Conservation (phyloP, 2,888 invertebrate genomes). For the Alviniconcha strummeri region DNA sequence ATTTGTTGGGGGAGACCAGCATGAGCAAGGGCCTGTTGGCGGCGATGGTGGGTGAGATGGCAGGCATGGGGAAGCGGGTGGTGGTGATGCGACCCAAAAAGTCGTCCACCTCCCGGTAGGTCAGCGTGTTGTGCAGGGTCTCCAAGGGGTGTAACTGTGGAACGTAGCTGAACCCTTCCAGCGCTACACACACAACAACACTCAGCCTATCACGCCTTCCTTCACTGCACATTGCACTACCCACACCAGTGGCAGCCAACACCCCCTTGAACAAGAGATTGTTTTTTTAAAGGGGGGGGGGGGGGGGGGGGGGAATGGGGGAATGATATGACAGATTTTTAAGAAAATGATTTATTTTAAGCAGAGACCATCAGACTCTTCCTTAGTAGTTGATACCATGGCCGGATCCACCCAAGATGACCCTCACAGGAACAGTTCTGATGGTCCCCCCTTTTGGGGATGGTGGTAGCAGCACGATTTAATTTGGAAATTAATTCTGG, state of each 20-base stretch:
- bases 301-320: background rate
- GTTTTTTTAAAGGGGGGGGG: background rate
- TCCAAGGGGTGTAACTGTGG: slow-evolving; percentile 97
- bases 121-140: slow-evolving; percentile 97
- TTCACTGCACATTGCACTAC: no score
- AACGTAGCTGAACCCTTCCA: slow-evolving; percentile 76
- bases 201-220: no score
- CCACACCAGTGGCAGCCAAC: no score
- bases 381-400: no score
- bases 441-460: no score
- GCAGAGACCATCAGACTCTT: no score
- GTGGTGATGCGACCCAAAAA: slow-evolving; percentile 90
- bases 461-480: no score
- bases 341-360: background rate
- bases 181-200: slow-evolving; percentile 78
- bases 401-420: no score
- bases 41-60: slow-evolving; percentile 21
- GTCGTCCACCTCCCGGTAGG: slow-evolving; percentile 90
- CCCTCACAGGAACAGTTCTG: no score
- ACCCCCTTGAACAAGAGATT: no score
- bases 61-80: slow-evolving; percentile 60
- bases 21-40: slow-evolving; percentile 15
- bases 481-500: no score
- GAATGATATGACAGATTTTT: background rate
- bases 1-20: slow-evolving; percentile 33